Base-by-base conservation (phyloP, 2,113 vertebrate species). In the Mustelus asterias region DNA sequence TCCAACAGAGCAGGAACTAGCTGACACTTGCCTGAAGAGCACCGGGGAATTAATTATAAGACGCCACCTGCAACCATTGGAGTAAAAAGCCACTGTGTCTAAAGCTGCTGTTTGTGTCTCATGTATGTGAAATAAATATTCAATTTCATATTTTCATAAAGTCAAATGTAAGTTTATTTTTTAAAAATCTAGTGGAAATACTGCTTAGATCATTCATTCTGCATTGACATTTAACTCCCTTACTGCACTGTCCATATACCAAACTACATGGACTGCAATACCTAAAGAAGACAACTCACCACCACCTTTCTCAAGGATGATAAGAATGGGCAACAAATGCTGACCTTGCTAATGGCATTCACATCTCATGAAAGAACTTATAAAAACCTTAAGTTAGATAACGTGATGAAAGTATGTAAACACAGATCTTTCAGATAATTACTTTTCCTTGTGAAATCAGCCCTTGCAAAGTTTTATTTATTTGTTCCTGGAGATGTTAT, bases 1-100 rank as follows among this genome's bases (percentile, higher is more conserved):
- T 88, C 99, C 99, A 29, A 96, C 98, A 90, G 99, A 99, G 94
- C 97, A 98, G 96, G 98, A 99, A 96, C 97, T 99, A 97, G 96
- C 97, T 0, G 96, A 98, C 95, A 97, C 97, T 0, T 98, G 98
- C 97, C 97, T 99, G n/a, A 99, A 98, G 67, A 97, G 97, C 97
- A 98, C 96, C 0, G 99, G 99, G 95, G 99, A 99, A 96, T 97
- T 99, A 95, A 96, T 99, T 3, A 97, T 99, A 95, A 97, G 70
- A 83, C 98, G 96, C 95, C 97, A 0, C 95, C 96, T 98, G 97
- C 96, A 97, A 96, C 96, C 98, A 96, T 58, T 95, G 58, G 97
- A 98, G 16, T 97, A 97, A 92, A 98, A 98, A 92, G 94, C 97
- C 22, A 96, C 97, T 0, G 96, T 98, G 76, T 97, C 98, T 0